Evolutionary conservation across 2,113 vertebrate genomes (phyloP).

Genomic region (Fulmarus glacialis): DNA sequence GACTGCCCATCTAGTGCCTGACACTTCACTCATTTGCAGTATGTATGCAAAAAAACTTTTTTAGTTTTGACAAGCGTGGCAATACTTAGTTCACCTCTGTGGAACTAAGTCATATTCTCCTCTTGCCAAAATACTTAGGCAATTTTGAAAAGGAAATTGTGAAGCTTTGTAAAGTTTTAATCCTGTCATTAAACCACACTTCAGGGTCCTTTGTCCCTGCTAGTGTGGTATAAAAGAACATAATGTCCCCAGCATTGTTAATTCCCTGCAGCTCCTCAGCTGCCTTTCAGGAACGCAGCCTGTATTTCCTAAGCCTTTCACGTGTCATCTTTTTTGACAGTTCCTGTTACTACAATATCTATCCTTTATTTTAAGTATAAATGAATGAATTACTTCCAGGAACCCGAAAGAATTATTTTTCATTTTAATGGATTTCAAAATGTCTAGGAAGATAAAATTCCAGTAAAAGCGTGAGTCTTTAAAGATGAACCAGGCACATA

Average conservation of each 20-base stretch:
- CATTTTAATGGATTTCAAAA: background rate
- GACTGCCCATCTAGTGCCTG: background rate
- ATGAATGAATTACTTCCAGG: background rate
- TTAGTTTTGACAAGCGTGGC: background rate
- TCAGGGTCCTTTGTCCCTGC: background rate
- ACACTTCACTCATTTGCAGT: background rate
- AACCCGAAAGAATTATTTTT: background rate
- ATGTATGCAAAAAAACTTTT: background rate
- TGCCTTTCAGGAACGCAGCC: background rate
- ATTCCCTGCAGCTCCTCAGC: background rate
- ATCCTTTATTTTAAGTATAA: background rate
- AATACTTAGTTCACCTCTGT: background rate
- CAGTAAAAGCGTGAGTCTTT: background rate
- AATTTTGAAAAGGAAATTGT: background rate
- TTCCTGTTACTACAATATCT: background rate
- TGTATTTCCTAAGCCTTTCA: background rate
- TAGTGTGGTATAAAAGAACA: background rate
- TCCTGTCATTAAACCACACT: background rate
- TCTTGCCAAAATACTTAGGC: background rate
- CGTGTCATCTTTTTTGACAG: background rate
- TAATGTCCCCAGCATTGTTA: background rate
- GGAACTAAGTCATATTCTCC: background rate
- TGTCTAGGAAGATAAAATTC: constrained; percentile 7
- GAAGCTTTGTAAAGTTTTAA: background rate
- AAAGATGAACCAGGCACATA: background rate